Base-by-base conservation (phyloP, 2,888 invertebrate species). In the Plagiodera versicolora region DNA sequence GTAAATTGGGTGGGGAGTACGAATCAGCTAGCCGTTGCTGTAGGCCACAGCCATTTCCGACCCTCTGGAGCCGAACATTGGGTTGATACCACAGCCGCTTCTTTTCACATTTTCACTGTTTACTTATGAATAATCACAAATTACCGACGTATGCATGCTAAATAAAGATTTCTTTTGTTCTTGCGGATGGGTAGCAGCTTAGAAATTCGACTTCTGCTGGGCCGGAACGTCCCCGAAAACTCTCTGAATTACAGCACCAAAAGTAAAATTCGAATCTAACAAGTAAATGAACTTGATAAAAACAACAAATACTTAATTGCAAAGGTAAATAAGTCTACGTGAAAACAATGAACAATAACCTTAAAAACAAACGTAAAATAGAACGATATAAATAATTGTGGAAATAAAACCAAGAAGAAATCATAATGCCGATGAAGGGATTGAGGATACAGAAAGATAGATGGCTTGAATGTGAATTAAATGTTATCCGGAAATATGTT, bases 1-100 rank as follows among this genome's bases (percentile, higher is more conserved):
- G 58, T 51, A 56, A 60, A 56, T 60, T 63, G 67, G 77, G 76
- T 75, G 79, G 80, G 80, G 80, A 80, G 79, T 81, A 81, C 80
- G 73, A 79, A 83, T 83, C 86, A 86, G 85, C 84, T 85, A 84
- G 85, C 86, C 86, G 86, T 86, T 86, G 85, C 85, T 86, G 86
- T 86, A 82, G 85, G 84, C 85, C 86, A 82, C 82, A 81, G 75
- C 78, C 74, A 75, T 75, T 65, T 79, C 77, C 77, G 78, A 78
- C 76, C 79, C 75, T 77, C 76, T 76, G 76, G 79, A 80, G 80
- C 79, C 80, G 79, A 78, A 77, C 68, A 67, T 66, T 66, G 63
- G 72, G 77, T 76, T 79, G 79, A 79, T 79, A 78, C 78, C 74
- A 68, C 66, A 70, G 70, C 72, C 71, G 69, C 69, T 65, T 66